A percentile compares a stretch with the other conserved stretches of the same genome.
phyloP scores from a whole-genome alignment of 2,113 vertebrate genomes.

The Pongo abelii region DNA sequence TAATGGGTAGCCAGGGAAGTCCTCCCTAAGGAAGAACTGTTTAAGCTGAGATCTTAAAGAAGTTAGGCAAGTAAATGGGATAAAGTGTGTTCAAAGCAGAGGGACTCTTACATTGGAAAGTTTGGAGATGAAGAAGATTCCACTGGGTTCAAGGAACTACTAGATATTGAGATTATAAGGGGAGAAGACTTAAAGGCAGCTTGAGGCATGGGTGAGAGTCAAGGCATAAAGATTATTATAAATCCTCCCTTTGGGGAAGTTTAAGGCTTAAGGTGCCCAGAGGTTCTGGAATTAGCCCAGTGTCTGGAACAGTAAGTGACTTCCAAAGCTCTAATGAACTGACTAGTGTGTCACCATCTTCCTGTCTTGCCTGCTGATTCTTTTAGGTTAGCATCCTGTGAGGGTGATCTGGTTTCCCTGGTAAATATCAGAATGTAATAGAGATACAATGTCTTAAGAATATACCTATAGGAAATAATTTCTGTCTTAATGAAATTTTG shows the following conservation, averaged over 20 bases:
- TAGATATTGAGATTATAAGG: background rate
- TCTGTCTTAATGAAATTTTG: slow-evolving; percentile 19
- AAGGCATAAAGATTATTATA: background rate
- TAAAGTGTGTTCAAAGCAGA: background rate
- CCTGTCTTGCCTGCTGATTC: background rate
- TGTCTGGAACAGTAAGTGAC: background rate
- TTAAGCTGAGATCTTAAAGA: too few relatives aligned
- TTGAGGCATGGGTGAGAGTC: background rate
- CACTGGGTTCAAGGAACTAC: background rate
- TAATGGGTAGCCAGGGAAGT: too few relatives aligned
- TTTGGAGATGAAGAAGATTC: background rate
- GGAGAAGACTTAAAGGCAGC: background rate
- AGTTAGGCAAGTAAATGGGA: background rate
- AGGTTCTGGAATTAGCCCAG: background rate
- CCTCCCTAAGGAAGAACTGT: too few relatives aligned
- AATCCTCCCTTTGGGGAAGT: background rate
- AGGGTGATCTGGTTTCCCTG: background rate
- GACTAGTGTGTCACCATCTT: background rate
- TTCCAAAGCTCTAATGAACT: background rate
- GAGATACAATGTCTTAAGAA: slow-evolving; percentile 4
- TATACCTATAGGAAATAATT: background rate
- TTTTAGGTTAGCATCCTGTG: background rate
- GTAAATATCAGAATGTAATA: background rate
- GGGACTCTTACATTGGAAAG: background rate
- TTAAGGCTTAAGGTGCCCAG: background rate